phyloP scores from a whole-genome alignment of 2,888 invertebrate genomes.

The Stenurella melanura region DNA sequence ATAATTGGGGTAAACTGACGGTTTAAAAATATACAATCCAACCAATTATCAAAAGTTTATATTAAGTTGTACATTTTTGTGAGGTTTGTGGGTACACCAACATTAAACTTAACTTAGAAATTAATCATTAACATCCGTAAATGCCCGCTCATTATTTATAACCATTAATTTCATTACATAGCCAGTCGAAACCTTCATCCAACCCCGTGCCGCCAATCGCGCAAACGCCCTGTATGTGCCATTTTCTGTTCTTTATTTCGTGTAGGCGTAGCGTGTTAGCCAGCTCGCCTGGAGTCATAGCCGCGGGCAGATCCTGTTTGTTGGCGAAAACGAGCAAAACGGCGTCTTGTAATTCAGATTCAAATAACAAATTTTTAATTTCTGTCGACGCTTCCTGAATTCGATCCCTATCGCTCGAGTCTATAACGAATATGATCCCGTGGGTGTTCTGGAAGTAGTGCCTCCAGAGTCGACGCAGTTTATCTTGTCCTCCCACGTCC shows the following conservation, averaged over 20 bases:
- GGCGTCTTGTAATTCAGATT: slow-evolving; percentile 94
- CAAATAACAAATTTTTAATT: slow-evolving; percentile 82
- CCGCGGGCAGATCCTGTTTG: slow-evolving; percentile 95
- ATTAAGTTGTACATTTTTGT: too few relatives aligned
- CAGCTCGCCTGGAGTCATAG: slow-evolving; percentile 93
- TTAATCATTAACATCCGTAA: too few relatives aligned
- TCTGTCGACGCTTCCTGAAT: slow-evolving; percentile 93
- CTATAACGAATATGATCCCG: slow-evolving; percentile 95
- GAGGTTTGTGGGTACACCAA: too few relatives aligned
- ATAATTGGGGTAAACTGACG: too few relatives aligned
- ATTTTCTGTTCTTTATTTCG: slow-evolving; percentile 82
- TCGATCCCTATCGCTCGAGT: slow-evolving; percentile 95
- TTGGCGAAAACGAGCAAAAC: slow-evolving; percentile 95
- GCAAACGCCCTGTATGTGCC: slow-evolving; percentile 59
- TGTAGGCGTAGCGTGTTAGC: slow-evolving; percentile 92
- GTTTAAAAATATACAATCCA: too few relatives aligned
- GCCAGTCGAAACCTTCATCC: slow-evolving; percentile 60
- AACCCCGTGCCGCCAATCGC: slow-evolving; percentile 58
- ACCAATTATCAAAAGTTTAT: too few relatives aligned
- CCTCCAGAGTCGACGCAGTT: slow-evolving; percentile 96
- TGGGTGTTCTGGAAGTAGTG: slow-evolving; percentile 98
- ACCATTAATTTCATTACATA: slow-evolving; percentile 54
- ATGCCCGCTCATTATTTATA: background rate
- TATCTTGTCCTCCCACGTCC: slow-evolving; percentile 98
- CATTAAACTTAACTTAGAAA: too few relatives aligned